These are phyloP conservation scores for Sinosuthora webbiana DNA, from an alignment of 2,113 vertebrate species.

Conservation along the genomic window DNA sequence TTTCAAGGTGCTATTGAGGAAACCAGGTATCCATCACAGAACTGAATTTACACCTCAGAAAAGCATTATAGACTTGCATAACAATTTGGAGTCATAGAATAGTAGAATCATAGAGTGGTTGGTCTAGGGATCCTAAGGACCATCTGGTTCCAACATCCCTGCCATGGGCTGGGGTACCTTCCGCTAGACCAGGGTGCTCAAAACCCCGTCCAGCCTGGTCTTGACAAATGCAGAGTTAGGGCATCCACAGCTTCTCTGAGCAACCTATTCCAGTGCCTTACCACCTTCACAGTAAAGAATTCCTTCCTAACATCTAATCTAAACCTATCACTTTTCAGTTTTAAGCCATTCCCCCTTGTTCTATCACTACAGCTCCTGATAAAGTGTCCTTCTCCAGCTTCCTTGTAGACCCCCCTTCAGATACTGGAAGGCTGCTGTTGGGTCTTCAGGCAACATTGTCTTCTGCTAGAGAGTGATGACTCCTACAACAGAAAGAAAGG, in stretches of 20 bases:
- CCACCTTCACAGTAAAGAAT: background rate
- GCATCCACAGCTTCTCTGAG: background rate
- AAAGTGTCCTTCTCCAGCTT: background rate
- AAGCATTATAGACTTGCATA: background rate
- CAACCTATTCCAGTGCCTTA: background rate
- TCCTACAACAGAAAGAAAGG: background rate
- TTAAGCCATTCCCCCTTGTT: background rate
- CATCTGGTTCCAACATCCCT: too few relatives aligned
- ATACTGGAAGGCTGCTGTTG: background rate
- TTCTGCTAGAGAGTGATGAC: background rate
- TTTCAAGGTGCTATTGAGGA: background rate
- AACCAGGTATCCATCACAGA: background rate
- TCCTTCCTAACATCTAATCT: background rate
- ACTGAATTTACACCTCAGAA: background rate
- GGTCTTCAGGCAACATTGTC: background rate
- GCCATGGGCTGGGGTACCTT: too few relatives aligned
- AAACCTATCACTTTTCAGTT: fast-evolving
- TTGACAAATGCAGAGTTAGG: background rate
- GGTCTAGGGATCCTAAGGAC: background rate
- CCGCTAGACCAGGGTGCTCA: background rate
- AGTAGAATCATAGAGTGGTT: background rate
- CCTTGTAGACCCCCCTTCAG: background rate
- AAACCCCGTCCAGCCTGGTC: background rate
- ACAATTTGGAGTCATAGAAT: background rate
- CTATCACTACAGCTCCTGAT: background rate